Conservation (phyloP, 2,888 invertebrate genomes). For the Hermaeophaga mercurialis region DNA sequence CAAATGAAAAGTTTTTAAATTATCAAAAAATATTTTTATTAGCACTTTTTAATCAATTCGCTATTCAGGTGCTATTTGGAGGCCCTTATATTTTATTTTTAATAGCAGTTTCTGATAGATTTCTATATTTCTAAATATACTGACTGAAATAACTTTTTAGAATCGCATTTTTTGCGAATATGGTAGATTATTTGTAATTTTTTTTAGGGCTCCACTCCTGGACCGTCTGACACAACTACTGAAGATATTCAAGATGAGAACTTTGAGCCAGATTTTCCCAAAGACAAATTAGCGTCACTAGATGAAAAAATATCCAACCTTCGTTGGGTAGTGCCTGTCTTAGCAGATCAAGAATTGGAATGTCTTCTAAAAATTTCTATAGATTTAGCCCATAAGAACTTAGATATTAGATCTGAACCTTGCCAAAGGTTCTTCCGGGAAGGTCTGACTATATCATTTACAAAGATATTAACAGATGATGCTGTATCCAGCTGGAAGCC, state of each 20-base stretch:
- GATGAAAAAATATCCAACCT: conserved; percentile 97
- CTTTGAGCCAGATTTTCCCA: conserved; percentile 78
- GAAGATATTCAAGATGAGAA: conserved; percentile 54
- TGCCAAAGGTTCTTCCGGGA: conserved; percentile 96
- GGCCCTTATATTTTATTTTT: too few species aligned
- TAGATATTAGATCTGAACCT: conserved; percentile 85
- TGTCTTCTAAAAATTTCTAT: conserved; percentile 88
- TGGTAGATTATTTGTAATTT: too few species aligned
- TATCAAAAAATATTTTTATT: too few species aligned
- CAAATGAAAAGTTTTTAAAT: too few species aligned
- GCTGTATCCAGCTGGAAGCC: conserved; percentile 97
- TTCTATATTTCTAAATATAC: too few species aligned
- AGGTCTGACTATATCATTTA: conserved; percentile 91
- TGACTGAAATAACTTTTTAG: too few species aligned
- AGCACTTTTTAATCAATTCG: too few species aligned
- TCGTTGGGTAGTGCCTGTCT: conserved; percentile 96
- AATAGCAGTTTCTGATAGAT: too few species aligned
- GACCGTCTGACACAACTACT: conserved; percentile 43
- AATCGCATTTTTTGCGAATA: too few species aligned
- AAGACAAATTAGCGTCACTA: conserved; percentile 82
- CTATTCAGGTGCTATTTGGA: too few species aligned
- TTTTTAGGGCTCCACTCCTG: conserved; percentile 44
- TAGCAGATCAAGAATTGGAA: conserved; percentile 95
- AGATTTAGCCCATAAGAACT: conserved; percentile 84
- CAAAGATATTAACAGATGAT: conserved; percentile 96